Evolutionary conservation across 2,113 vertebrate species (phyloP).

Genomic region (Taurulus bubalis): DNA sequence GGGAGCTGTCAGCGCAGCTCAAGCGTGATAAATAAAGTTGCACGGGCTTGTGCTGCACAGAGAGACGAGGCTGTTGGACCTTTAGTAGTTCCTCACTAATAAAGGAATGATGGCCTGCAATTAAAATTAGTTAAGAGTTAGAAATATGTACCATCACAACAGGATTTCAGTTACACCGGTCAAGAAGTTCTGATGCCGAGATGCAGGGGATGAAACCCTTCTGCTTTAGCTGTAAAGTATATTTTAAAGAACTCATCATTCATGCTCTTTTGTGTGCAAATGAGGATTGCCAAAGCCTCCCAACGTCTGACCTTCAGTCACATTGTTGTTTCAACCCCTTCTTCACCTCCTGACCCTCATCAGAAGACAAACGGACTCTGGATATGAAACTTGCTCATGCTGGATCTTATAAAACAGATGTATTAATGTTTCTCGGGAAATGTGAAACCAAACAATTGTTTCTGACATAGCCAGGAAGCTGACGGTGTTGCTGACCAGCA

Average conservation of each 20-base stretch:
- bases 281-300: neutral
- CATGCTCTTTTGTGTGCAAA: constrained; percentile 17
- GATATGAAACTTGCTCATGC: neutral
- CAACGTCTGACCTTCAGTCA: constrained; percentile 11
- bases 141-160: neutral
- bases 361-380: neutral
- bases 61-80: neutral
- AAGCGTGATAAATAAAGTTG: constrained; percentile 65
- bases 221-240: neutral
- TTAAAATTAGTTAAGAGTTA: neutral
- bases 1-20: constrained; percentile 47
- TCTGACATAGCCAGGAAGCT: neutral
- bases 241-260: neutral
- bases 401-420: constrained; percentile 5
- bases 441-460: constrained; percentile 23
- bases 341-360: constrained; percentile 14
- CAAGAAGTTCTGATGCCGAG: neutral
- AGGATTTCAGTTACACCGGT: neutral
- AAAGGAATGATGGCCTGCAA: neutral
- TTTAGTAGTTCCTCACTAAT: neutral
- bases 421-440: constrained; percentile 1
- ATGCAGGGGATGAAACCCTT: neutral
- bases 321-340: constrained; percentile 18
- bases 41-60: constrained; percentile 11
- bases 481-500: neutral